Evolutionary conservation across 2,888 invertebrate genomes (phyloP), one percentile per base, ranked within the genome.

Genomic region (Phaedon cochleariae): DNA sequence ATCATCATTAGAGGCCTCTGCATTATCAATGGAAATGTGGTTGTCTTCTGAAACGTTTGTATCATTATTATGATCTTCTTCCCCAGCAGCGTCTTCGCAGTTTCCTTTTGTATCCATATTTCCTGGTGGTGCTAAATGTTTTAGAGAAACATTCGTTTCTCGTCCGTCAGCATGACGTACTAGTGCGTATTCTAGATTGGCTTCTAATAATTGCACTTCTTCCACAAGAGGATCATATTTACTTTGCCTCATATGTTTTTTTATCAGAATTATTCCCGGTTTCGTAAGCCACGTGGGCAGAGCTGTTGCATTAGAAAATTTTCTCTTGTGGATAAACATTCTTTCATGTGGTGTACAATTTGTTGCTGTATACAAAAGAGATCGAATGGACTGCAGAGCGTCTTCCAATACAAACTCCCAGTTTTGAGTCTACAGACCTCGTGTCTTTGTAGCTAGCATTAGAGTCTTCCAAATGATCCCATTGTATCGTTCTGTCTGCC

Each of bases 401-500:
- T 58, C 21, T 22, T 41, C 18, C 17, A 58, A n/a, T 1, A 59
- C 29, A 21, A 20, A 9, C 15, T 52, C 22, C 21, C 26, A 22
- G 12, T 52, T 20, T n/a, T 15, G 26, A 52, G 52, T 21, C 20
- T 34, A 21, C n/a, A 60, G 22, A 37, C 9, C 37, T 52, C 21
- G 17, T 29, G 49, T 29, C 49, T 31, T 59, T n/a, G 49, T 20
- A 17, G 34, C 31, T 15, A 59, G 48, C 21, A 20, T 15, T 2
- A 59, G 26, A 4, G 53, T 45, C 17, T 53, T 61, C 61, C 61
- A 53, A 17, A 61, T 61, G n/a, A 53, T 53, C 20, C 45, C 51
- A 51, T 52, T 59, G 12, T 20, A 20, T 10, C 51, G 21, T 51
- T 51, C 17, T n/a, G n/a, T n/a, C n/a, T 59, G 21, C 6, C 59